These are phyloP conservation scores for Zhuqinia jingwanae DNA, from an alignment of 2,888 invertebrate genomes.

Conservation along the genomic window DNA sequence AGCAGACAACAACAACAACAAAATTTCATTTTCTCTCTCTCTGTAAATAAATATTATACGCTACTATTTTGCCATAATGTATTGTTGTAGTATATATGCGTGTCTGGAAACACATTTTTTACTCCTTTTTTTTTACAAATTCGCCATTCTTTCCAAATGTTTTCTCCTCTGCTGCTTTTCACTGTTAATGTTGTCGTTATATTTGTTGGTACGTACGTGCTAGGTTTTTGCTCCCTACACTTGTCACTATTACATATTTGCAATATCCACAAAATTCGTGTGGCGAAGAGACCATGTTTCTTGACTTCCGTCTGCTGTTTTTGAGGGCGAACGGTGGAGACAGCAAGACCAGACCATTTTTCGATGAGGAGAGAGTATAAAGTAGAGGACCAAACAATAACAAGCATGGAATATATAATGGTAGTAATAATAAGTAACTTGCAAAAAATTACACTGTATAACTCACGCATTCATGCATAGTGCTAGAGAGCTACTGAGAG, in stretches of 20 bases:
- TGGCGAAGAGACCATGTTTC: constrained; percentile 18
- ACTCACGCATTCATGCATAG: constrained; percentile 48
- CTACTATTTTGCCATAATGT: neutral
- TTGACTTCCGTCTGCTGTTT: constrained; percentile 25
- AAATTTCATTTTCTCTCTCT: neutral
- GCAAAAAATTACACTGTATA: constrained; percentile 40
- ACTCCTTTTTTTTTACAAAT: constrained; percentile 10
- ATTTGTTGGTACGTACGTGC: neutral
- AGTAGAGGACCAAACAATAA: no score
- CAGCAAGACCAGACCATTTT: constrained; percentile 27
- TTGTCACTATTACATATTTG: constrained; percentile 6
- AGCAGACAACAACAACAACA: constrained; percentile 24
- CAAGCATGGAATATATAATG: neutral
- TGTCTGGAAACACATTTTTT: constrained; percentile 2
- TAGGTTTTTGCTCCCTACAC: neutral
- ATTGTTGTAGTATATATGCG: constrained; percentile 9
- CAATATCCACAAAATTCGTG: no score
- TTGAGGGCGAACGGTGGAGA: constrained; percentile 22
- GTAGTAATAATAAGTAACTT: neutral
- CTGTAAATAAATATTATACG: no score
- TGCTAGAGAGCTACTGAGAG: no score
- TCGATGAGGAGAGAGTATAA: no score
- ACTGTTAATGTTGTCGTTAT: neutral
- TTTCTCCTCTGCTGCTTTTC: neutral
- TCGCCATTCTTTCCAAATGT: constrained; percentile 13